Evolutionary conservation across 2,888 invertebrate species (phyloP).

Genomic region (Allolobophora icterica): DNA sequence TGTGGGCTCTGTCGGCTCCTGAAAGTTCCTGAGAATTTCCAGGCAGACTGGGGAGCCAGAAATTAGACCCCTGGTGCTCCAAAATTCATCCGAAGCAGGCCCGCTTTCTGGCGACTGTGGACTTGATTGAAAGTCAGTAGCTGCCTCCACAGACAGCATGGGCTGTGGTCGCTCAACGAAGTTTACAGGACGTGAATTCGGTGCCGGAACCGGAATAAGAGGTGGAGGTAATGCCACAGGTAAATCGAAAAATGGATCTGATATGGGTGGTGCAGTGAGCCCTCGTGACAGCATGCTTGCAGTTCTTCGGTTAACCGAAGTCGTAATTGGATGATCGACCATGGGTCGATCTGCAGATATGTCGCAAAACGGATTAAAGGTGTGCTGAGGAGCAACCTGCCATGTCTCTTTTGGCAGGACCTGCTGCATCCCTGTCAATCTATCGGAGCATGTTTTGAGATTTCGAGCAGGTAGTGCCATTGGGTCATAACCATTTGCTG

Average conservation of each 20-base stretch:
- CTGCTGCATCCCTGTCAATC: background rate
- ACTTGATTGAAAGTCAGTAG: background rate
- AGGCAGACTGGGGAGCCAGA: background rate
- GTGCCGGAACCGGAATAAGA: slow-evolving; percentile 30
- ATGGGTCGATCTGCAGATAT: background rate
- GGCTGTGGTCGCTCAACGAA: no score
- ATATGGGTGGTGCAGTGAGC: background rate
- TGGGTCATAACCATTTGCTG: background rate
- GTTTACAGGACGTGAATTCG: background rate
- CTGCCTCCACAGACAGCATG: background rate
- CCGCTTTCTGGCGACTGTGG: background rate
- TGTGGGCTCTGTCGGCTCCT: slow-evolving; percentile 50
- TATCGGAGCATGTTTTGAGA: background rate
- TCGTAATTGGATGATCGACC: background rate
- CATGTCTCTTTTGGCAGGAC: no score
- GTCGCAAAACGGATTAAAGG: background rate
- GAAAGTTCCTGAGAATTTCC: background rate
- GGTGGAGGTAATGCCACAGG: slow-evolving; percentile 26
- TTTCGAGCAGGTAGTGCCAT: background rate
- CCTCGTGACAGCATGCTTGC: background rate
- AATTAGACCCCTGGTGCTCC: background rate
- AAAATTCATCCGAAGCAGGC: background rate
- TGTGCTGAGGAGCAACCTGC: background rate
- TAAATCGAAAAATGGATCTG: background rate
- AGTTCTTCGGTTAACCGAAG: background rate